Evolutionary conservation across 1,140 invertebrate genomes (phyloP).

Genomic region (Harpegnathos saltator): DNA sequence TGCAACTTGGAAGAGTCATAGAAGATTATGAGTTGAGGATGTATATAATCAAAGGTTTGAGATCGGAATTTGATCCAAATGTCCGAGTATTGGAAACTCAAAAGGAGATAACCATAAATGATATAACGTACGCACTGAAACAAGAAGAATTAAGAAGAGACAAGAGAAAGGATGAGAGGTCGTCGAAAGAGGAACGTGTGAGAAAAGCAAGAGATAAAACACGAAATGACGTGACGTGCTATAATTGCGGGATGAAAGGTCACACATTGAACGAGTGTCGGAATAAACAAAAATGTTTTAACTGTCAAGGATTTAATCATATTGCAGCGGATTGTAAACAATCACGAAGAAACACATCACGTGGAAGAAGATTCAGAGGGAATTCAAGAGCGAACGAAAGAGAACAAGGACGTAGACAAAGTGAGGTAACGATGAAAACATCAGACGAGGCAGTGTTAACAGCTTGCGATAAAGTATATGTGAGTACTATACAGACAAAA

Average conservation of each 20-base stretch:
- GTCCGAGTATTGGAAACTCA: slow-evolving; percentile 29
- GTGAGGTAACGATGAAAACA: not conserved
- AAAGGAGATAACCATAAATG: not conserved
- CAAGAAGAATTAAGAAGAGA: slow-evolving; percentile 7
- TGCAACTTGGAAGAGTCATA: not conserved
- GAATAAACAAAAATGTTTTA: slow-evolving; percentile 3
- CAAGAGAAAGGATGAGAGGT: not conserved
- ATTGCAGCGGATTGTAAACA: slow-evolving; percentile 15
- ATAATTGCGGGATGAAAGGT: slow-evolving; percentile 22
- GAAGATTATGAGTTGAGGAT: slow-evolving; percentile 4
- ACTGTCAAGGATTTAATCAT: slow-evolving; percentile 12
- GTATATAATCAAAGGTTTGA: slow-evolving; percentile 26
- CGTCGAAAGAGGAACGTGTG: not conserved
- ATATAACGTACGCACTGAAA: slow-evolving; percentile 30
- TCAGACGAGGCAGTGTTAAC: slow-evolving; percentile 6
- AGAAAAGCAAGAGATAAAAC: slow-evolving; percentile 25
- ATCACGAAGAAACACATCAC: not conserved
- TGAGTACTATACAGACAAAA: not conserved
- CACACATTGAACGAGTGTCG: not conserved
- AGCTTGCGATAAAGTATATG: not conserved
- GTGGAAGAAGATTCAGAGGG: slow-evolving; percentile 18
- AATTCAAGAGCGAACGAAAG: slow-evolving; percentile 2
- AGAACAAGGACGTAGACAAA: not conserved
- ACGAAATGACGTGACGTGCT: not conserved
- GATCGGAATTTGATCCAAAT: slow-evolving; percentile 14